phyloP scores from a whole-genome alignment of 2,888 invertebrate genomes.

The Drosophila pseudotakahashii region DNA sequence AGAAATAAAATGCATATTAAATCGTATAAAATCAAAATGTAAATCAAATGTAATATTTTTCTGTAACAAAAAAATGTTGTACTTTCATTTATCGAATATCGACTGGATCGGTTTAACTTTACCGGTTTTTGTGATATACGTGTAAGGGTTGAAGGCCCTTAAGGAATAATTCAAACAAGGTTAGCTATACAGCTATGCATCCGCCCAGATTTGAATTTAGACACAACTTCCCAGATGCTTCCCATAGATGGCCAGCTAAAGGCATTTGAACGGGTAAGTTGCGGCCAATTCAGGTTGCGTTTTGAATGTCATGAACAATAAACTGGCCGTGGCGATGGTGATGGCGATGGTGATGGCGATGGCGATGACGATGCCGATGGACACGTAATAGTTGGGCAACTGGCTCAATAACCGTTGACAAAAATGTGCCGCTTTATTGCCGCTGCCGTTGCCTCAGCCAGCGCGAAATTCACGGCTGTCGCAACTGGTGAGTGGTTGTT shows the following conservation, averaged over 20 bases:
- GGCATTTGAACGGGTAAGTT: constrained; percentile 34
- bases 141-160: too few species aligned
- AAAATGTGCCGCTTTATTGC: constrained; percentile 63
- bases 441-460: constrained; percentile 48
- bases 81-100: too few species aligned
- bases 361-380: constrained; percentile 32
- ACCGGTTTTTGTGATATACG: too few species aligned
- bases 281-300: constrained; percentile 61
- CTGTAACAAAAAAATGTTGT: too few species aligned
- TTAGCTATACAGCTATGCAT: background rate
- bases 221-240: constrained; percentile 4
- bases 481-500: constrained; percentile 49
- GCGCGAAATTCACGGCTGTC: constrained; percentile 48
- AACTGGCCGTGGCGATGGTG: constrained; percentile 55
- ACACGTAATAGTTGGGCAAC: constrained; percentile 54
- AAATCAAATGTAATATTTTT: too few species aligned
- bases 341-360: constrained; percentile 34
- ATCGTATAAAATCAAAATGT: too few species aligned
- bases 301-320: constrained; percentile 81
- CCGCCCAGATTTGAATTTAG: background rate
- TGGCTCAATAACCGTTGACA: constrained; percentile 73
- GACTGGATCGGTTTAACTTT: too few species aligned
- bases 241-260: constrained; percentile 13
- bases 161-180: too few species aligned
- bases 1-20: too few species aligned